A percentile compares a stretch with the other conserved stretches of the same genome.
Evolutionary conservation across 2,888 invertebrate genomes (phyloP).

Genomic region (Hirtodrosophila duncani): DNA sequence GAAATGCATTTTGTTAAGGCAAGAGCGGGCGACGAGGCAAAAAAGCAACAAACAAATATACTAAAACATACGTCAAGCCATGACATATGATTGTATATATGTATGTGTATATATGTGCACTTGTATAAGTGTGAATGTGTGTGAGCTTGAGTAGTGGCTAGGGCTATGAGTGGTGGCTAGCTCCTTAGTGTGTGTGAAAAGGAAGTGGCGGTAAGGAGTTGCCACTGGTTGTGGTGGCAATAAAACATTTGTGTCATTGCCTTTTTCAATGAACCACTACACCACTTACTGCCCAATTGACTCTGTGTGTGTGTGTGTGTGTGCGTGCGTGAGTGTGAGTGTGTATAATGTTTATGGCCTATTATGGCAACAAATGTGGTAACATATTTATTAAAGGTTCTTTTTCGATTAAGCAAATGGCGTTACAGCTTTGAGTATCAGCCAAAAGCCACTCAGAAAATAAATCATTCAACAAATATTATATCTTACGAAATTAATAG

Average conservation of each 20-base stretch:
- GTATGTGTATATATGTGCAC: neutral
- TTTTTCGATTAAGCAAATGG: constrained; percentile 64
- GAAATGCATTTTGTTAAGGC: constrained; percentile 64
- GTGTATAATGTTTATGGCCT: constrained; percentile 49
- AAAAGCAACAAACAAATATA: constrained; percentile 14
- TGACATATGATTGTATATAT: neutral
- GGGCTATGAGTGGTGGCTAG: neutral
- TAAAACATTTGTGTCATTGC: constrained; percentile 54
- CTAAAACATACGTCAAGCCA: constrained; percentile 19
- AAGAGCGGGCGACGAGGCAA: constrained; percentile 25
- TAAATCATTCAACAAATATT: no score
- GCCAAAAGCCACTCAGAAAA: no score
- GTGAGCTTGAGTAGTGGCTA: constrained; percentile 12
- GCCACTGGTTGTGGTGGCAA: constrained; percentile 18
- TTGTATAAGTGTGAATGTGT: constrained; percentile 16
- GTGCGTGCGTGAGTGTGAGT: constrained; percentile 10
- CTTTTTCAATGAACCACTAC: constrained; percentile 29
- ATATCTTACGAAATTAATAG: no score
- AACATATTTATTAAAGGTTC: constrained; percentile 60
- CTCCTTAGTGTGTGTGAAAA: no score
- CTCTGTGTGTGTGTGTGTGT: constrained; percentile 14
- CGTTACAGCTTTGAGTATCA: constrained; percentile 27
- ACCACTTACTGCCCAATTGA: constrained; percentile 24
- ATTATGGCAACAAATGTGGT: constrained; percentile 52
- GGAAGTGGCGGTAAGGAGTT: constrained; percentile 18